These are phyloP conservation scores for Mirza zaza DNA, from an alignment of 2,113 vertebrate species.

Conservation along the genomic window DNA sequence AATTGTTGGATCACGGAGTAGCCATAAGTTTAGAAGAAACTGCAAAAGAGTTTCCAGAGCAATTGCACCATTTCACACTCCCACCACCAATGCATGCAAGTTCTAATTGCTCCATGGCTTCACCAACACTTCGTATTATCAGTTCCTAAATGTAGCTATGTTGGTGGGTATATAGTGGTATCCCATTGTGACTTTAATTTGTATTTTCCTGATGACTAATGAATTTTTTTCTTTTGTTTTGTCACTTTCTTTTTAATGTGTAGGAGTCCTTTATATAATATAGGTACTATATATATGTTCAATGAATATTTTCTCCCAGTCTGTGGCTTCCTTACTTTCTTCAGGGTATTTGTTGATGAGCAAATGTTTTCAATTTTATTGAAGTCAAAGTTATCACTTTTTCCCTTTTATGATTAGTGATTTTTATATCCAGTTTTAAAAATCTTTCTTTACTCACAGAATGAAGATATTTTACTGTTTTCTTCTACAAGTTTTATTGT, in stretches of 20 bases:
- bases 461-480: background rate
- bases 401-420: background rate
- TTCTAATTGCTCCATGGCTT: too few relatives aligned
- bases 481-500: background rate
- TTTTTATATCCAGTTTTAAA: background rate
- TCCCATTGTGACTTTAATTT: too few relatives aligned
- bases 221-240: too few relatives aligned
- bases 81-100: accelerated
- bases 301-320: background rate
- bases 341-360: background rate
- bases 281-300: too few relatives aligned
- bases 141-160: background rate
- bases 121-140: too few relatives aligned
- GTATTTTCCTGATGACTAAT: too few relatives aligned
- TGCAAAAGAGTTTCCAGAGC: background rate
- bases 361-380: background rate
- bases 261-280: too few relatives aligned
- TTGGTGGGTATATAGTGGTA: accelerated
- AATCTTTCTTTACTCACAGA: background rate
- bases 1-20: background rate
- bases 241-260: too few relatives aligned
- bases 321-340: background rate
- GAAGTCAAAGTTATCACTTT: background rate
- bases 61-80: too few relatives aligned
- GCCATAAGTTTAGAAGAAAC: background rate